phyloP scores from a whole-genome alignment of 2,113 vertebrate species.

The Chloropsis hardwickii region DNA sequence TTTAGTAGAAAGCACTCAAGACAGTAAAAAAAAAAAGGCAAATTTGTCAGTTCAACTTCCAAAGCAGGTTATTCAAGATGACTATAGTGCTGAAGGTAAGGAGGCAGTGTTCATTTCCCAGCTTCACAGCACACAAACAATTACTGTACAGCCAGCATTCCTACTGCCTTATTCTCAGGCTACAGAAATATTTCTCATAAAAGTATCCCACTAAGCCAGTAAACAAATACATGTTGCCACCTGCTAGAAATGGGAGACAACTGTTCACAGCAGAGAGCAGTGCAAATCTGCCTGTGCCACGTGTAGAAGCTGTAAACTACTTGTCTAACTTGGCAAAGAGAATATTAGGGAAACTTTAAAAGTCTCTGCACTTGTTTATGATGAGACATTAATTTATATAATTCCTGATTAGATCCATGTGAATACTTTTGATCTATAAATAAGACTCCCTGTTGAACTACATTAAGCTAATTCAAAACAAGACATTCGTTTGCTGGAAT shows the following conservation, averaged over 20 bases:
- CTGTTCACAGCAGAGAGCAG: neutral
- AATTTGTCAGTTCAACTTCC: neutral
- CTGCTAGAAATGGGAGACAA: constrained; percentile 43
- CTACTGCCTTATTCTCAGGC: constrained; percentile 1
- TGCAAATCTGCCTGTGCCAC: neutral
- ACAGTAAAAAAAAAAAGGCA: neutral
- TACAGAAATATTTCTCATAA: constrained; percentile 28
- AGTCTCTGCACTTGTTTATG: constrained; percentile 17
- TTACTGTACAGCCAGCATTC: neutral
- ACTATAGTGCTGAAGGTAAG: neutral
- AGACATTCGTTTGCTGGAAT: constrained; percentile 53
- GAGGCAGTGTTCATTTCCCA: neutral
- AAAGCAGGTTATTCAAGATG: neutral
- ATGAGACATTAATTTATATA: constrained; percentile 35
- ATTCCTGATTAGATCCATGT: constrained; percentile 31
- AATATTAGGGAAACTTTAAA: neutral
- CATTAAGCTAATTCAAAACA: constrained; percentile 27
- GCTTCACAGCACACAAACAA: neutral
- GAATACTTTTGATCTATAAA: constrained; percentile 43
- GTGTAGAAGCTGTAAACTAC: neutral
- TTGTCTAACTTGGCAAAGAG: neutral
- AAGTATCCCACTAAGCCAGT: constrained; percentile 28
- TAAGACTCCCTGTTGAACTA: neutral
- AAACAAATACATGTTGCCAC: constrained; percentile 57
- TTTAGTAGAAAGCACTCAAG: neutral